phyloP scores from a whole-genome alignment of 2,888 invertebrate species.

The Mongoloraphidia duomilia region DNA sequence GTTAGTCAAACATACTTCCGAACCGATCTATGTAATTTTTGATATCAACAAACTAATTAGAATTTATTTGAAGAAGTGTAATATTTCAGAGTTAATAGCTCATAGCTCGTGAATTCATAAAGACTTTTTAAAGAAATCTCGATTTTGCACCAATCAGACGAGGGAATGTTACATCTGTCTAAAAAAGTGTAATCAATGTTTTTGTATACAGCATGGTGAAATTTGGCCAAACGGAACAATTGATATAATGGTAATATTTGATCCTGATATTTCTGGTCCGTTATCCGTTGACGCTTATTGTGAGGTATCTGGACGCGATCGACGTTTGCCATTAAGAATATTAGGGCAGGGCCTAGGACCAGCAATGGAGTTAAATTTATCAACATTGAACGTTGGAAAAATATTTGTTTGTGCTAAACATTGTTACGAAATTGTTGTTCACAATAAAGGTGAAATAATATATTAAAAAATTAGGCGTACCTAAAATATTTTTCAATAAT shows the following conservation, averaged over 20 bases:
- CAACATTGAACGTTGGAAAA: constrained; percentile 38
- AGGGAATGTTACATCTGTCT: constrained; percentile 1
- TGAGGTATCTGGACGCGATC: constrained; percentile 39
- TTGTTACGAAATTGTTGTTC: constrained; percentile 42
- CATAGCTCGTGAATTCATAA: too few species aligned
- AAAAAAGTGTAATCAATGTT: not conserved
- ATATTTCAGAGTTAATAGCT: too few species aligned
- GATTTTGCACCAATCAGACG: too few species aligned
- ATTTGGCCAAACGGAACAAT: constrained; percentile 40
- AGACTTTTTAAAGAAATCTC: too few species aligned
- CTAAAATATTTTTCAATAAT: not conserved
- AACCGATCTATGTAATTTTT: too few species aligned
- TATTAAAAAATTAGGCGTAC: not conserved
- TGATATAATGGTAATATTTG: constrained; percentile 39
- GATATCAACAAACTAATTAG: too few species aligned
- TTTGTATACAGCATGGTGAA: constrained; percentile 36
- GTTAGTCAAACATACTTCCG: too few species aligned
- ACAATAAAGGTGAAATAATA: constrained; percentile 35
- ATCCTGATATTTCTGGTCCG: constrained; percentile 23
- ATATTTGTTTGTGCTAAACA: constrained; percentile 43
- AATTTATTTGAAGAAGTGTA: not conserved
- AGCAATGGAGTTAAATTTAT: constrained; percentile 36
- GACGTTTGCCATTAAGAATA: constrained; percentile 36
- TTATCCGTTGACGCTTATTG: constrained; percentile 30
- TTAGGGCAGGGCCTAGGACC: constrained; percentile 43